Evolutionary conservation across 2,888 invertebrate genomes (phyloP), one percentile per base, ranked within the genome.

Genomic region (Cheilosia grossa): DNA sequence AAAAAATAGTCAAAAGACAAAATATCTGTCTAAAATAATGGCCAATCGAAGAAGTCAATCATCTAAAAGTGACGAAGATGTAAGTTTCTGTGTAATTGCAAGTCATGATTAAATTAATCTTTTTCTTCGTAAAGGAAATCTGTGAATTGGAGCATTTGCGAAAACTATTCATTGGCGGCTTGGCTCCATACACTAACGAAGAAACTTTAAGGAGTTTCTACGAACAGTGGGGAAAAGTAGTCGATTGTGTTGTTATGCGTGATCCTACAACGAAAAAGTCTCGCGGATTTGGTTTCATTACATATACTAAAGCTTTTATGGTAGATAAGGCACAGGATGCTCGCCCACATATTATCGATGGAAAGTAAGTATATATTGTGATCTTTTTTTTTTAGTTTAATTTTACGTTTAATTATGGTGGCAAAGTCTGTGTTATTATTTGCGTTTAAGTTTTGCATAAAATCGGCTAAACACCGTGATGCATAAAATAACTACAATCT

Each of bases 231-330:
- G 99, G 99, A 37, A 97, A 98, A 90, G 97, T 98, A 87, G 97
- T 98, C 0, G 98, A 98, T 92, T 98, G 98, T 1, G 98, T 98
- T 13, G 98, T 98, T 0, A 98, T 98, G 98, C 97, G 98, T 90
- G 98, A 98, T 90, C 96, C 98, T 0, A 95, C 96, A 89, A 98
- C 98, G 0, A 98, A 98, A 89, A 94, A 98, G 73, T 99, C 99
- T 0, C 94, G 99, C 87, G 99, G 99, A 1, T 99, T 99, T 92
- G 99, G 99, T 15, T 99, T 99, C 91, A 98, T 99, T 73, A 99
- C 99, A 9, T 99, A 98, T 90, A 96, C 97, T 7, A 94, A 96
- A 88, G 96, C 98, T 4, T 95, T 96, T 77, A 98, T 98, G 98
- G 98, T 99, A 2, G 98, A 99, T 92, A 97, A 97, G 89, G 98